Conservation (phyloP, 2,113 vertebrate genomes). For the Hippocampus zosterae region DNA sequence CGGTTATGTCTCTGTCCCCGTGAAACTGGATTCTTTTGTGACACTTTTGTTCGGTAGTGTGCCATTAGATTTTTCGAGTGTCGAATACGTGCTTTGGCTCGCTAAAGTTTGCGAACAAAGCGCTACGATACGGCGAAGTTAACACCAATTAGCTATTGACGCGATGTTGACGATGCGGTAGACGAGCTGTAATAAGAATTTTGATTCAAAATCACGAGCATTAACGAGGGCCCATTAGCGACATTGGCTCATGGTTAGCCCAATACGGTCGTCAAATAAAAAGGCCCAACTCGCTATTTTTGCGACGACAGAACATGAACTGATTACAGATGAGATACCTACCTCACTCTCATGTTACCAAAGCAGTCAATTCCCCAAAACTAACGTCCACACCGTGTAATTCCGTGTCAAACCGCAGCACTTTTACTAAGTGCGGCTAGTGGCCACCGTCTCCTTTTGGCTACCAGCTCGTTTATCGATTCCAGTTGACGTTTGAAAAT, state of each 20-base stretch:
- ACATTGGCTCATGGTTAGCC: not conserved
- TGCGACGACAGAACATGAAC: not conserved
- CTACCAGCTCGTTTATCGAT: conserved; percentile 9
- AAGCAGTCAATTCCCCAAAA: not conserved
- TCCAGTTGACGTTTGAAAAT: conserved; percentile 49
- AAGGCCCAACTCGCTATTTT: not conserved
- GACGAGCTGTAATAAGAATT: not conserved
- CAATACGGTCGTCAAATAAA: not conserved
- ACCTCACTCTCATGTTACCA: conserved; percentile 65
- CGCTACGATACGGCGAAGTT: not conserved
- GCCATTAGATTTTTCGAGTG: not conserved
- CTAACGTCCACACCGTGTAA: not conserved
- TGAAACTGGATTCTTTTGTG: no score
- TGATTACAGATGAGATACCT: not conserved
- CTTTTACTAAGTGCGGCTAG: not conserved
- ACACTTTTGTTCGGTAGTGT: not conserved
- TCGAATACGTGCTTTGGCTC: not conserved
- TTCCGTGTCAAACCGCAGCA: not conserved
- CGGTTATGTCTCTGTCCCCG: no score
- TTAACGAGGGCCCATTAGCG: not conserved
- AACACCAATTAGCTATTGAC: not conserved
- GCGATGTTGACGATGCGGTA: not conserved
- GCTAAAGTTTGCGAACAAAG: no score
- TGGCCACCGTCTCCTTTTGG: not conserved
- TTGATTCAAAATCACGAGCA: not conserved